A percentile compares a stretch with the other conserved stretches of the same genome.
Conservation (phyloP, 2,888 invertebrate species). For the Piscicola geometra region DNA sequence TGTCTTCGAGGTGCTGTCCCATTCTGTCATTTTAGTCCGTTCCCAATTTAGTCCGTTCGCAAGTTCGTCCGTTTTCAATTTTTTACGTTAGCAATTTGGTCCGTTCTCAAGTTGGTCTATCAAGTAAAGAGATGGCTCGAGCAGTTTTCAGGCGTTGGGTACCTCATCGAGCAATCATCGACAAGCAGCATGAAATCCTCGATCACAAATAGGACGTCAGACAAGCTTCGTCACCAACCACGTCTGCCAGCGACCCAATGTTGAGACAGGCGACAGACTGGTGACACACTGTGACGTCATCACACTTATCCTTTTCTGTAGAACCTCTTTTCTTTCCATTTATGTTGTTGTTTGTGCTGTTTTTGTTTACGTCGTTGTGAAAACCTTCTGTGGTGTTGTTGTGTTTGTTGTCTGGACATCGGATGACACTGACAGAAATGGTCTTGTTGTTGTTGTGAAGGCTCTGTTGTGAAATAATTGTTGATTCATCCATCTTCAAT, state of each 20-base stretch:
- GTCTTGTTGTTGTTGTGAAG: conserved; percentile 14
- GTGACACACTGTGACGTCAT: background rate
- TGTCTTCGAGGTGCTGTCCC: no score
- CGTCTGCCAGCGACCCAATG: background rate
- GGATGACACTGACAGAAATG: conserved; percentile 29
- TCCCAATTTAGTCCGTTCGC: no score
- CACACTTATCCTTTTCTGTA: background rate
- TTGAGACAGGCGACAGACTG: conserved; percentile 22
- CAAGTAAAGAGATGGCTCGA: no score
- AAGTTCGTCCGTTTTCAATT: no score
- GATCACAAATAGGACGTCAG: conserved; percentile 12
- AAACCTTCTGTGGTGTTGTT: background rate
- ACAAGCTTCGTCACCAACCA: background rate
- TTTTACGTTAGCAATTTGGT: no score
- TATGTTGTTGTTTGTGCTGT: no score
- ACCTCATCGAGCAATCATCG: no score
- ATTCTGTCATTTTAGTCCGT: no score
- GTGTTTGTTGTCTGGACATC: conserved; percentile 21
- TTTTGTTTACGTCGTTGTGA: background rate
- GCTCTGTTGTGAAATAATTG: background rate
- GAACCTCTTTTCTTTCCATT: no score
- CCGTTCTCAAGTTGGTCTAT: no score
- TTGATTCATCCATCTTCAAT: no score
- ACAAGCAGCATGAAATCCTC: background rate
- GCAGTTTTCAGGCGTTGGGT: no score